A percentile compares a stretch with the other conserved stretches of the same genome.
Evolutionary conservation across 1,140 invertebrate genomes (phyloP).

Genomic region (Drosophila pachea): DNA sequence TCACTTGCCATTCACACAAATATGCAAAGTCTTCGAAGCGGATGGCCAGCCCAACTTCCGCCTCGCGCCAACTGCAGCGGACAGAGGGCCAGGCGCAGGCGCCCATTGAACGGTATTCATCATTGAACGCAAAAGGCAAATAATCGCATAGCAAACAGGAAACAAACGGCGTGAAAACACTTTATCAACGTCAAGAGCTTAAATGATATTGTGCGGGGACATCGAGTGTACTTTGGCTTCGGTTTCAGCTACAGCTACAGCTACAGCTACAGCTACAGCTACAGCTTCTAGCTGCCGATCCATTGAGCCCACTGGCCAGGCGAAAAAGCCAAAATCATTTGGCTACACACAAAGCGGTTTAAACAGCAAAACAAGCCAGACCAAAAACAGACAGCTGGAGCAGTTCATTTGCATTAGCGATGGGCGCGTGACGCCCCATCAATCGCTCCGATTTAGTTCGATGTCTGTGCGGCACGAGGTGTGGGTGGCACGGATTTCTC

Average conservation of each 20-base stretch:
- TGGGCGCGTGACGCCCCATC: slow-evolving; percentile 35
- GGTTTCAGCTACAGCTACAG: neutral
- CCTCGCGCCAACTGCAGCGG: slow-evolving; percentile 4
- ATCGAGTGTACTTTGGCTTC: slow-evolving; percentile 46
- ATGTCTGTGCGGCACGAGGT: neutral
- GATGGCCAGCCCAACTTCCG: slow-evolving; percentile 43
- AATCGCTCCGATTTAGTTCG: neutral
- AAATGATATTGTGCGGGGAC: slow-evolving; percentile 43
- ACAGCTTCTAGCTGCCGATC: slow-evolving; percentile 3
- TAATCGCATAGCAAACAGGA: slow-evolving; percentile 47
- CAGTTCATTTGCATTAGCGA: slow-evolving; percentile 30
- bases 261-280: neutral
- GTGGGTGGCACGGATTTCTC: neutral
- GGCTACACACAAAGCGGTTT: slow-evolving; percentile 51
- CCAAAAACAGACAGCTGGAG: neutral
- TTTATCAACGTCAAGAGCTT: slow-evolving; percentile 69
- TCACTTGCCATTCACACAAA: slow-evolving; percentile 12
- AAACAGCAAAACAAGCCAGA: slow-evolving; percentile 38
- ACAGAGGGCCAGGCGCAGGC: slow-evolving; percentile 38
- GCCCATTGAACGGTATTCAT: too few relatives aligned
- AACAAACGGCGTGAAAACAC: slow-evolving; percentile 46
- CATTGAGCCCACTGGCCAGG: slow-evolving; percentile 35
- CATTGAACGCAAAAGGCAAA: slow-evolving; percentile 50
- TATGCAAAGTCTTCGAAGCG: slow-evolving; percentile 28
- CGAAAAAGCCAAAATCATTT: slow-evolving; percentile 37